A percentile compares a stretch with the other conserved stretches of the same genome.
Conservation (phyloP, 1,140 invertebrate genomes). For the Drosophila varians region DNA sequence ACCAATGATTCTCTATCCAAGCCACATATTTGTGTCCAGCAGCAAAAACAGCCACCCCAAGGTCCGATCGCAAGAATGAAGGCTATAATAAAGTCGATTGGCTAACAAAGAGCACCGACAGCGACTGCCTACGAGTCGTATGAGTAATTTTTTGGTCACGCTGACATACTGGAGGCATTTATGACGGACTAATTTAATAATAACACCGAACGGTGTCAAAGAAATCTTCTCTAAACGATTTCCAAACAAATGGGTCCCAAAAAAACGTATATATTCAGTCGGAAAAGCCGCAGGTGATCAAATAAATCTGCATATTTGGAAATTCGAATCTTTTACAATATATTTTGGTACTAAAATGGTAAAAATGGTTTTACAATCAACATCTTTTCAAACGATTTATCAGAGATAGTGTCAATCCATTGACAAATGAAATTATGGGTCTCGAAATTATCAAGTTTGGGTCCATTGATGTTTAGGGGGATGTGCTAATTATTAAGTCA, state of each 20-base stretch:
- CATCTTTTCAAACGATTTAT: not conserved
- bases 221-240: not conserved
- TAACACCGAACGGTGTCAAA: not conserved
- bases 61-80: constrained; percentile 39
- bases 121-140: constrained; percentile 18
- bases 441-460: not conserved
- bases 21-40: constrained; percentile 57
- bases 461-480: not conserved
- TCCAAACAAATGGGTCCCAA: not conserved
- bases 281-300: not conserved
- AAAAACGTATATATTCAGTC: not conserved
- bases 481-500: not conserved
- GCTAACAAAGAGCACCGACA: constrained; percentile 30
- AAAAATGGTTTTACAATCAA: too few relatives aligned
- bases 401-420: not conserved
- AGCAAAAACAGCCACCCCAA: constrained; percentile 18
- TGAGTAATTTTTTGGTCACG: constrained; percentile 30
- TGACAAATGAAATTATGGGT: not conserved
- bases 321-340: too few relatives aligned
- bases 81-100: constrained; percentile 52
- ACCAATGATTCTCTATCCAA: constrained; percentile 32
- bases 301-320: not conserved
- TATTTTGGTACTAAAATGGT: too few relatives aligned
- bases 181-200: not conserved
- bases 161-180: constrained; percentile 23